These are phyloP conservation scores for Andrena haemorrhoa DNA, from an alignment of 2,888 invertebrate genomes.

Conservation along the genomic window DNA sequence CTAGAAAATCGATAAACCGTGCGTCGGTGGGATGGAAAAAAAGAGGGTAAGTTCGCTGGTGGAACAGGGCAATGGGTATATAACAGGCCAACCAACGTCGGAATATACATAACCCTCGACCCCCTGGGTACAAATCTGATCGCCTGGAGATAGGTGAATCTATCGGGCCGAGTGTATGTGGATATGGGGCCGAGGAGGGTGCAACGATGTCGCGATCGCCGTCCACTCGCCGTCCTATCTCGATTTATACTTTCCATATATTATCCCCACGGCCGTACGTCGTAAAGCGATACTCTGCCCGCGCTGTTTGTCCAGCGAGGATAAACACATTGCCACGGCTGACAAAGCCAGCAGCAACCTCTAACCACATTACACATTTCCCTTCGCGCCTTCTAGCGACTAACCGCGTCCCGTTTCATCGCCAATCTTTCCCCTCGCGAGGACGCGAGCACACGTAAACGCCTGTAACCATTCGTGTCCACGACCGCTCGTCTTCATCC, in stretches of 20 bases:
- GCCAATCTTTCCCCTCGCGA: conserved; percentile 31
- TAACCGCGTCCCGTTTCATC: conserved; percentile 33
- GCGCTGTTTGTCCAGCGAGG: conserved; percentile 50
- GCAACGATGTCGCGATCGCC: conserved; percentile 44
- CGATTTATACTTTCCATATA: conserved; percentile 71
- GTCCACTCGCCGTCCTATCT: conserved; percentile 54
- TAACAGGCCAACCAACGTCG: conserved; percentile 28
- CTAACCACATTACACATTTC: conserved; percentile 61
- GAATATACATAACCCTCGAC: conserved; percentile 46
- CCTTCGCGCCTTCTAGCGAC: conserved; percentile 51
- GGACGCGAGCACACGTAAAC: conserved; percentile 39
- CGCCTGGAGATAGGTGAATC: conserved; percentile 61
- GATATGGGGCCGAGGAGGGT: conserved; percentile 53
- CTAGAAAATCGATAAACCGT: too few relatives aligned
- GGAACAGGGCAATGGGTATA: conserved; percentile 17
- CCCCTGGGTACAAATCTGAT: conserved; percentile 56
- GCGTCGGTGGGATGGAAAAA: not conserved
- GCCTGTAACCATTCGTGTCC: conserved; percentile 36
- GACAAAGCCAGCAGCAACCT: conserved; percentile 65
- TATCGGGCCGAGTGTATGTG: conserved; percentile 56
- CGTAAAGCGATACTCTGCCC: conserved; percentile 69
- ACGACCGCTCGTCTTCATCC: conserved; percentile 6
- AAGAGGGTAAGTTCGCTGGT: conserved; percentile 1
- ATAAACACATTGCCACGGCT: conserved; percentile 69
- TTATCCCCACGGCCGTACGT: conserved; percentile 59